A percentile compares a stretch with the other conserved stretches of the same genome.
Evolutionary conservation across 2,113 vertebrate species (phyloP).

Genomic region (Conger conger): DNA sequence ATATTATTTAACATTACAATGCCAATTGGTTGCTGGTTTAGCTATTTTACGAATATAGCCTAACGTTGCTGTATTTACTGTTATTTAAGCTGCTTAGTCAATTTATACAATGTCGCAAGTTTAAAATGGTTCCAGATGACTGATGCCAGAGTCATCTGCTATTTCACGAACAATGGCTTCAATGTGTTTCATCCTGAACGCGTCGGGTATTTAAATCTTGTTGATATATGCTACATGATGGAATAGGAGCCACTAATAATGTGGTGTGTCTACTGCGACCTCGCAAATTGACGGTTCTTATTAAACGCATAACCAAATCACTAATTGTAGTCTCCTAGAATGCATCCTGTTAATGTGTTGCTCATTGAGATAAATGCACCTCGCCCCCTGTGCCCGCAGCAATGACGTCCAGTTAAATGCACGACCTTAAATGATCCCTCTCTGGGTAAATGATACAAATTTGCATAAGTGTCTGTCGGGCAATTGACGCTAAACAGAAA

Average conservation of each 20-base stretch:
- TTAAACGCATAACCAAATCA: background rate
- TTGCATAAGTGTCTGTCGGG: constrained; percentile 56
- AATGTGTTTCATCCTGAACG: background rate
- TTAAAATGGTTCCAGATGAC: constrained; percentile 6
- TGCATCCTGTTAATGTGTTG: background rate
- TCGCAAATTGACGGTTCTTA: background rate
- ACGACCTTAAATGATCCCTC: constrained; percentile 19
- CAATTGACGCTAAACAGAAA: constrained; percentile 45
- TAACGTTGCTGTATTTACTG: background rate
- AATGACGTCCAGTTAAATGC: background rate
- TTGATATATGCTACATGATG: background rate
- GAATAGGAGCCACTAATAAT: background rate
- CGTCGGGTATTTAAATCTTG: background rate
- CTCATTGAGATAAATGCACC: background rate
- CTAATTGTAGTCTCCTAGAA: background rate
- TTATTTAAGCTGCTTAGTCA: background rate
- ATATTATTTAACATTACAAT: background rate
- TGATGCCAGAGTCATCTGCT: background rate
- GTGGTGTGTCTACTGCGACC: background rate
- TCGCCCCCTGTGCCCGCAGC: background rate
- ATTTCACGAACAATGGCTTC: background rate
- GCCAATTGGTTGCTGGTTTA: background rate
- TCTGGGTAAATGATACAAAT: constrained; percentile 42
- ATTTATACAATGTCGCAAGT: background rate
- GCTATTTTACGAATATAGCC: background rate